phyloP scores from a whole-genome alignment of 2,797 vertebrate genomes.

The Sternotherus odoratus region DNA sequence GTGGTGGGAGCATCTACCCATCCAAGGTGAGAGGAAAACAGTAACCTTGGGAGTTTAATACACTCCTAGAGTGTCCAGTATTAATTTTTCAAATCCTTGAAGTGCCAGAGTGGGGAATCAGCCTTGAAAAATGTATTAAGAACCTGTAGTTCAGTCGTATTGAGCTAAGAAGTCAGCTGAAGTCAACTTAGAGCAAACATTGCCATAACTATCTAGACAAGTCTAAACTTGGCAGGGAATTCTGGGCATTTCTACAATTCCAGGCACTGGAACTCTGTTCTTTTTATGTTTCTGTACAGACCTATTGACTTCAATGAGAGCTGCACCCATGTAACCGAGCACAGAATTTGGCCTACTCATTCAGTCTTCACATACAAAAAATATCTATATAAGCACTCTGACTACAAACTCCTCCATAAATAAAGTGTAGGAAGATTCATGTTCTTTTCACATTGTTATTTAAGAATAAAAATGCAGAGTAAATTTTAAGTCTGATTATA shows the following conservation, averaged over 20 bases:
- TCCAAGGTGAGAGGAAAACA: too few species aligned
- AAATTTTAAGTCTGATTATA: background rate
- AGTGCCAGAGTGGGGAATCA: too few species aligned
- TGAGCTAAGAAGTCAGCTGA: background rate
- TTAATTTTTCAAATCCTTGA: too few species aligned
- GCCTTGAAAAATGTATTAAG: background rate
- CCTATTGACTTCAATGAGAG: conserved; percentile 1
- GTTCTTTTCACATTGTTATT: background rate
- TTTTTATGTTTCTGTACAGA: background rate
- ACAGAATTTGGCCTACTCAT: background rate
- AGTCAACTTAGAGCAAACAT: conserved; percentile 7
- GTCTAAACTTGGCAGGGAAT: background rate
- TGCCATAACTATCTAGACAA: conserved; percentile 32
- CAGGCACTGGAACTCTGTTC: conserved; percentile 57
- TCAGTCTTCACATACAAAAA: background rate
- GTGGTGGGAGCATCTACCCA: too few species aligned
- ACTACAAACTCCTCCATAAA: background rate
- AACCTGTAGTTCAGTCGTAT: background rate
- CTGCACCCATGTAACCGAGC: background rate
- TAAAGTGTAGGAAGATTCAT: background rate
- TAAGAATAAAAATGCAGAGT: background rate
- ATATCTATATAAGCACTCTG: background rate
- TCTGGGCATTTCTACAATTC: conserved; percentile 12
- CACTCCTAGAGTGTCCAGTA: too few species aligned
- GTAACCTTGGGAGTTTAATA: too few species aligned